Evolutionary conservation across 2,888 invertebrate species (phyloP), one percentile per base, ranked within the genome.

Genomic region (Dryobotodes eremita): DNA sequence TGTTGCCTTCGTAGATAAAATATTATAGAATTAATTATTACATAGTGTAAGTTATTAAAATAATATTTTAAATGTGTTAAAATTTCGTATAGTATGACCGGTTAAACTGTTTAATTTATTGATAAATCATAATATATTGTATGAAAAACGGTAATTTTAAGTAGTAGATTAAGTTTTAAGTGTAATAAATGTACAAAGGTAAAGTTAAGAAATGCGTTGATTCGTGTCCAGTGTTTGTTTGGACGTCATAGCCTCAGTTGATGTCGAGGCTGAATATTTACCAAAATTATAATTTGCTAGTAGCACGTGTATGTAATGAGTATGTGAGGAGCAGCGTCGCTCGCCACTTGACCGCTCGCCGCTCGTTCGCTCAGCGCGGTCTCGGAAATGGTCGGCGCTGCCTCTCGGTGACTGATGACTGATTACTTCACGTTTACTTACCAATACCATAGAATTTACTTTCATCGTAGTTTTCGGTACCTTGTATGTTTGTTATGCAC

Each of bases 1-100:
- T 93, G 94, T 96, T 96, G 96, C 96, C 96, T 96, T 95, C 92
- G 90, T 95, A 94, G 93, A 92, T 94, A 84, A 86, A 84, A 85
- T 86, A 81, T 85, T 74, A 59, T 82, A 79, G 77, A 57, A 50
- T 74, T 91, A 86, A 85, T 76, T 86, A 68, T 66, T 83, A 62
- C 10, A 17, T 71, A 69, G 53, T 69, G 53, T 82, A 82, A 82
- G 77, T 84, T 87, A 82, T 72, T 80, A 62, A 80, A 82, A 82
- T 79, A 82, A 77, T 88, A 89, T 83, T 84, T 85, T 80, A 82
- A 85, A 83, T 84, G 82, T 86, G 89, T 88, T 86, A 86, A 79
- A 75, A 82, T 83, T 89, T 86, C 84, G 87, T 89, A 89, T 91
- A 91, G 85, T 89, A 88, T 90, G 88, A 86, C 89, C 88, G 85